phyloP scores from a whole-genome alignment of 2,888 invertebrate species.

The Meghimatium bilineatum region DNA sequence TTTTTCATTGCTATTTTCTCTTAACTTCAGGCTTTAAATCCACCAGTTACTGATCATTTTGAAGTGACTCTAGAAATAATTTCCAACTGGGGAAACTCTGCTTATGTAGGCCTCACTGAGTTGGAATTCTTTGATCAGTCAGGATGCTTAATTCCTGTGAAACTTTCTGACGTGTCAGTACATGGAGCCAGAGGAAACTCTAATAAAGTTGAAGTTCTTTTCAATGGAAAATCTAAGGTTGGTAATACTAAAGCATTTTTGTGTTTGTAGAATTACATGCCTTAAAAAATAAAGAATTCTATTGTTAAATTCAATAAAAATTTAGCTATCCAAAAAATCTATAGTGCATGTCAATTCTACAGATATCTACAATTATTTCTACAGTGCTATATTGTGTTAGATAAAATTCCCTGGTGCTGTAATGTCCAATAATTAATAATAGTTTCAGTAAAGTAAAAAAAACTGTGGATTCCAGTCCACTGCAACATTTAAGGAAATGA shows the following conservation, averaged over 20 bases:
- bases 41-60: slow-evolving; percentile 48
- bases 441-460: too few relatives aligned
- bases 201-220: slow-evolving; percentile 64
- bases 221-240: slow-evolving; percentile 75
- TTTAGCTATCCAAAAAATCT: too few relatives aligned
- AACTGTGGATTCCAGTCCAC: too few relatives aligned
- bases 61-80: slow-evolving; percentile 67
- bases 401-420: too few relatives aligned
- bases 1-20: not conserved
- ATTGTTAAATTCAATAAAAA: too few relatives aligned
- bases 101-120: slow-evolving; percentile 74
- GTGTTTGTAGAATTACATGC: too few relatives aligned
- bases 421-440: too few relatives aligned
- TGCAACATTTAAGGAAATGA: too few relatives aligned
- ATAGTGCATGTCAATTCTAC: too few relatives aligned
- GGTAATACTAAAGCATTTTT: not conserved
- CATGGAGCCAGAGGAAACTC: slow-evolving; percentile 64
- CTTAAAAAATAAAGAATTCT: too few relatives aligned
- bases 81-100: slow-evolving; percentile 75
- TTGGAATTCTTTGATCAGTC: slow-evolving; percentile 72
- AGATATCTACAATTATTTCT: too few relatives aligned
- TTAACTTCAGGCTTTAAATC: slow-evolving; percentile 29
- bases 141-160: slow-evolving; percentile 64
- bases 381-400: too few relatives aligned
- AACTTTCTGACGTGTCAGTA: slow-evolving; percentile 61